phyloP scores from a whole-genome alignment of 2,888 invertebrate species.

The Chorisops tibialis region DNA sequence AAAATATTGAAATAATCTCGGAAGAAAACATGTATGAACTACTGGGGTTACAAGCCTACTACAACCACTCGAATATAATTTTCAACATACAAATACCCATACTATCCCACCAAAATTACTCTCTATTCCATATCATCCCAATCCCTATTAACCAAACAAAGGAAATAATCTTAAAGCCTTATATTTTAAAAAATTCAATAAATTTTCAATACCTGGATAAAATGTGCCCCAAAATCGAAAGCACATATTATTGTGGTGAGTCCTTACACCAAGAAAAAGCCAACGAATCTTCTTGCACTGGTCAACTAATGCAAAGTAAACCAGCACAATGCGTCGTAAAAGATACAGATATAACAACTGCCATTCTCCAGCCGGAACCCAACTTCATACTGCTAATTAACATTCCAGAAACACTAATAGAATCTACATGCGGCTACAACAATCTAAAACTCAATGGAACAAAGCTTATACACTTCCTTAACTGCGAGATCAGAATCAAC shows the following conservation, averaged over 20 bases:
- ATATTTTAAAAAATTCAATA: neutral
- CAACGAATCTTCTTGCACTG: neutral
- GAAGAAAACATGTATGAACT: constrained; percentile 20
- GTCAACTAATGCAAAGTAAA: neutral
- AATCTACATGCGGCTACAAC: no score
- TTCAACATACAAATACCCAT: constrained; percentile 17
- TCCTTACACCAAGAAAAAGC: neutral
- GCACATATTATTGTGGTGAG: neutral
- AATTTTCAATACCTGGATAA: neutral
- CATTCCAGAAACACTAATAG: neutral
- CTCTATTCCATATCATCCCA: no score
- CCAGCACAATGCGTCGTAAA: neutral
- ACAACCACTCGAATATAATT: constrained; percentile 21
- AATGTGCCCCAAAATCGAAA: neutral
- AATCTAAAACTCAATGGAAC: no score
- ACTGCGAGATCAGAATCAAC: neutral
- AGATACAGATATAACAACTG: no score
- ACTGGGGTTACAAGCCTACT: constrained; percentile 21
- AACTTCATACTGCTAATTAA: neutral
- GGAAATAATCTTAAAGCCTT: neutral
- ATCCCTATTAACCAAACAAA: neutral
- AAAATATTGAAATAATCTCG: constrained; percentile 1
- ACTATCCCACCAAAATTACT: no score
- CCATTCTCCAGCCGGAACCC: no score
- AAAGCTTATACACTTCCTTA: no score